Base-by-base conservation (phyloP, 2,113 vertebrate species). In the Chaetodon auriga region DNA sequence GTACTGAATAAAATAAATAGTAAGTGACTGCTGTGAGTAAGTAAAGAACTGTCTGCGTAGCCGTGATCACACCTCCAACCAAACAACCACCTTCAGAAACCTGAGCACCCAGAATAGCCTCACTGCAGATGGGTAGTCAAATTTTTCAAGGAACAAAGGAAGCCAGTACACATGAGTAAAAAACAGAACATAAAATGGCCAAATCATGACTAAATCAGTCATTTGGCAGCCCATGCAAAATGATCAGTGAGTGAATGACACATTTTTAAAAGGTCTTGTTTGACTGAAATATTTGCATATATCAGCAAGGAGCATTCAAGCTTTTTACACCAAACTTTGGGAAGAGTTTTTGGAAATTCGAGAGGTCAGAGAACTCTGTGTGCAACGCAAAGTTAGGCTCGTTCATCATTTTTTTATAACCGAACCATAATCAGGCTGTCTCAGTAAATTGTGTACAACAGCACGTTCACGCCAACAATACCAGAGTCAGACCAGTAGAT, bases 101-200 rank as follows among this genome's bases (percentile, higher is more conserved):
- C 82, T 73, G 72, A 80, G 30, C 8, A 21, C 83, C 79, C 64
- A 90, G 81, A 92, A 93, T 90, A 94, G 84, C 71, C 49, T 23
- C 25, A 0, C 78, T 89, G 91, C 91, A 87, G 85, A 49, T 90
- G 88, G 65, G 68, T 84, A 92, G 82, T 88, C 91, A 89, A 92
- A 91, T 90, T n/a, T n/a, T n/a, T 78, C 43, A 75, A 61, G 21
- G 9, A 15, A 69, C 82, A 81, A 85, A 81, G 81, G 85, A 90
- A 91, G 63, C 82, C 61, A 36, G 54, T 30, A 61, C 68, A 70
- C 13, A 8, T 30, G 88, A 61, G 38, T 36, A 41, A 61, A 74
- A 78, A 57, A 79, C 53, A 74, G 43, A 75, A 61, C 21, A 51
- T 53, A 57, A 65, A 82, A 60, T 16, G 25, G 19, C 46, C 49